Conservation (phyloP, 1,140 invertebrate genomes). For the Macrobrachium rosenbergii region DNA sequence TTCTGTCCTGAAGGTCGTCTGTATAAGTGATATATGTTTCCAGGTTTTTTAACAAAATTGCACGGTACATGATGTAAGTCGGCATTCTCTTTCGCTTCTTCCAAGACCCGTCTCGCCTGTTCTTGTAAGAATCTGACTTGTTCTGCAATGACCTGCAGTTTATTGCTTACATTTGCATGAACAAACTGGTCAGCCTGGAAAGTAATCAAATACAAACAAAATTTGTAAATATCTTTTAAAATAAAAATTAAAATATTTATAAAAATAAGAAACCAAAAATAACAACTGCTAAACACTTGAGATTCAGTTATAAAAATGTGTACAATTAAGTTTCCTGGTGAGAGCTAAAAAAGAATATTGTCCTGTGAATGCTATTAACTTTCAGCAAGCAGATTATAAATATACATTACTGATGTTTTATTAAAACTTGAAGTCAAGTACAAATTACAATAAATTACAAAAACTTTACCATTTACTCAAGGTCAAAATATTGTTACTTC, state of each 20-base stretch:
- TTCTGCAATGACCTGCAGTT: slow-evolving; percentile 79
- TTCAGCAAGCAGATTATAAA: no score
- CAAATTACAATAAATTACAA: not conserved
- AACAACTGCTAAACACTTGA: no score
- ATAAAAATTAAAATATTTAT: not conserved
- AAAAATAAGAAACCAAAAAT: not conserved
- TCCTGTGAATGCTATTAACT: no score
- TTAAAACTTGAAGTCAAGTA: no score
- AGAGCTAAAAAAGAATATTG: no score
- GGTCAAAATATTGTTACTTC: slow-evolving; percentile 37
- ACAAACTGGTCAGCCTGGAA: slow-evolving; percentile 76
- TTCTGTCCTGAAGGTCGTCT: slow-evolving; percentile 75
- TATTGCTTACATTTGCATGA: slow-evolving; percentile 75
- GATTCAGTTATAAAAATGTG: not conserved
- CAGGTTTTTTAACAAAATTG: slow-evolving; percentile 81
- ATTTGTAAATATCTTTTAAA: no score
- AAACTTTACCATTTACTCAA: not conserved
- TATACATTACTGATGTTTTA: no score
- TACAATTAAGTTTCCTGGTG: not conserved
- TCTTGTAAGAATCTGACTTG: slow-evolving; percentile 79
- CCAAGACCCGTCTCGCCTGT: slow-evolving; percentile 77
- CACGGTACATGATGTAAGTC: slow-evolving; percentile 79
- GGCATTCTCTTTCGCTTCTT: slow-evolving; percentile 76
- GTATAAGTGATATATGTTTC: slow-evolving; percentile 81
- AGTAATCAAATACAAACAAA: slow-evolving; percentile 46